Evolutionary conservation across 2,113 vertebrate genomes (phyloP).

Genomic region (Myrmecobius fasciatus): DNA sequence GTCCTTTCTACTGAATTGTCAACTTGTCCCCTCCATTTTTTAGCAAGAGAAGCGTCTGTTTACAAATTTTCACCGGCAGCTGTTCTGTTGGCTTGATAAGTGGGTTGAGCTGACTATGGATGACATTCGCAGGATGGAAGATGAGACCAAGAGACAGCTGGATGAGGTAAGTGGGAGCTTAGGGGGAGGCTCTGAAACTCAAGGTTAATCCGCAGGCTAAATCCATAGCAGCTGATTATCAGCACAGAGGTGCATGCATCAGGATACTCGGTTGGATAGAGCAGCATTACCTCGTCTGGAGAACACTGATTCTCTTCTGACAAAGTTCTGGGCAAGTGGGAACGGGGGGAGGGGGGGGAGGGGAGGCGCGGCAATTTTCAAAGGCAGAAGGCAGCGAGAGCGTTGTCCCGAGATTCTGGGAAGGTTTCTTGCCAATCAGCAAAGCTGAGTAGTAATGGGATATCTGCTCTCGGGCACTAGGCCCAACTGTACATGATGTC

Average conservation of each 20-base stretch:
- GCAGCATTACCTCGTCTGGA: not conserved
- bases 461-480: not conserved
- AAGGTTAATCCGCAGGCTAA: not conserved
- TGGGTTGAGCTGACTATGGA: constrained; percentile 99
- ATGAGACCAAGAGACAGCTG: constrained; percentile 96
- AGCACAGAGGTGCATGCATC: not conserved
- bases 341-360: too few species aligned
- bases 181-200: constrained; percentile 48
- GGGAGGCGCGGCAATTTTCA: accelerated
- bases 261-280: not conserved
- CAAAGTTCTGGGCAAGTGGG: not conserved
- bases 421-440: not conserved
- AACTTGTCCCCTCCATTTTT: constrained; percentile 60
- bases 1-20: constrained; percentile 29
- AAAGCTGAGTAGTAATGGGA: not conserved
- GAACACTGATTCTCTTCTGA: not conserved
- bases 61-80: constrained; percentile 99
- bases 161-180: constrained; percentile 89
- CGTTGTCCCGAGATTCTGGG: constrained; percentile 3
- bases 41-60: constrained; percentile 99
- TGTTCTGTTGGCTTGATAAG: constrained; percentile 98
- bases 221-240: not conserved
- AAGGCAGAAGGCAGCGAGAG: not conserved
- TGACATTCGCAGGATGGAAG: constrained; percentile 98
- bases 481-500: not conserved